Conservation (phyloP, 2,797 vertebrate genomes). For the Pitangus sulphuratus region DNA sequence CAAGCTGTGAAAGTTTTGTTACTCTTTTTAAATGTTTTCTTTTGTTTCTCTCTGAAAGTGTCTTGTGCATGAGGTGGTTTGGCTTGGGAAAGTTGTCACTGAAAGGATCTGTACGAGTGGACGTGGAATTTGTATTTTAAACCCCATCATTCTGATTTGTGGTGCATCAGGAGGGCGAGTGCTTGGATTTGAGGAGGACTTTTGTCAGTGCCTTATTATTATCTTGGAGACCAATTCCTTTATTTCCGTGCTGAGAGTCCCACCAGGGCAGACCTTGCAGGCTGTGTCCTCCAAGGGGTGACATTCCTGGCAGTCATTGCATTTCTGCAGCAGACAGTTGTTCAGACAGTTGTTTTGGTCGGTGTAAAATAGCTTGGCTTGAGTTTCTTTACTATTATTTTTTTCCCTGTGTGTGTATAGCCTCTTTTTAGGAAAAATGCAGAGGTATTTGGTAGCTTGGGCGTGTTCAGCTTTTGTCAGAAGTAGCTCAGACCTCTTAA, state of each 20-base stretch:
- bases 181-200: neutral
- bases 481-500: neutral
- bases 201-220: slow-evolving; percentile 74
- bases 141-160: neutral
- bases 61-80: slow-evolving; percentile 21
- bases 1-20: neutral
- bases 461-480: neutral
- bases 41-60: slow-evolving; percentile 16
- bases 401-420: neutral
- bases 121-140: neutral
- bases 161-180: neutral
- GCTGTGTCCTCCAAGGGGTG: neutral
- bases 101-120: neutral
- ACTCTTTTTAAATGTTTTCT: neutral
- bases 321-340: neutral
- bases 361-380: neutral
- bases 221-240: slow-evolving; percentile 54
- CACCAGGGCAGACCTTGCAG: neutral
- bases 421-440: neutral
- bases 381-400: neutral
- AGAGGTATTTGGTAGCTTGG: neutral
- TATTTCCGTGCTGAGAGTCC: neutral
- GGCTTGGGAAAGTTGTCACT: neutral
- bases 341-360: neutral
- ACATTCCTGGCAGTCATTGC: neutral